Percentiles rank a stretch among this genome's conserved stretches.
Evolutionary conservation across 2,797 vertebrate genomes (phyloP).

Genomic region (Melanotaenia boesemani): DNA sequence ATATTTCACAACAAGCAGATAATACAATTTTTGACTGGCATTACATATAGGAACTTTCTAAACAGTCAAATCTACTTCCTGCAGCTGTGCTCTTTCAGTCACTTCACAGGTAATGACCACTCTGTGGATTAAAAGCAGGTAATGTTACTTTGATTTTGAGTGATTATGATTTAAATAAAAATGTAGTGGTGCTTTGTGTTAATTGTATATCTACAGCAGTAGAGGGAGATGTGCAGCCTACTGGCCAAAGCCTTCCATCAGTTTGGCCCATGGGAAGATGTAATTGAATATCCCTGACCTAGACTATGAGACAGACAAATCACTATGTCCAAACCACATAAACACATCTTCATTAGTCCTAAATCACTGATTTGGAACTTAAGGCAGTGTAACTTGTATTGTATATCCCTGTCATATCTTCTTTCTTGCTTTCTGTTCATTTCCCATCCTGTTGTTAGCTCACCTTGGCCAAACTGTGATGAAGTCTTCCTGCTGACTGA

Average conservation of each 20-base stretch:
- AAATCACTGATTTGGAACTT: too few species aligned
- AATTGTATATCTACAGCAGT: too few species aligned
- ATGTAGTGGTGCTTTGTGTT: neutral
- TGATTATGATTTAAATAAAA: neutral
- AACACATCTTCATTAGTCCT: too few species aligned
- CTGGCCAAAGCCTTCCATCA: too few species aligned
- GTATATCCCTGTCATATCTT: constrained; percentile 8
- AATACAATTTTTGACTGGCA: neutral
- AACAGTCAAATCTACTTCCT: neutral
- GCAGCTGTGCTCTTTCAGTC: neutral
- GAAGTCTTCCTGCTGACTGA: constrained; percentile 35
- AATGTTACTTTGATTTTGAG: too few species aligned
- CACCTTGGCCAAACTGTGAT: constrained; percentile 15
- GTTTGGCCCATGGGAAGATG: too few species aligned
- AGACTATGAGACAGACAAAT: constrained; percentile 8
- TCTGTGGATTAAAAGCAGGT: neutral
- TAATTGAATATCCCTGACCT: too few species aligned
- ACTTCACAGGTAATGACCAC: neutral
- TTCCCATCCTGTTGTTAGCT: constrained; percentile 24
- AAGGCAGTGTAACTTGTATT: too few species aligned
- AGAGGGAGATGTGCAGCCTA: too few species aligned
- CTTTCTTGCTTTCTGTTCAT: neutral
- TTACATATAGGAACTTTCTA: too few species aligned
- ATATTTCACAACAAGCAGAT: too few species aligned
- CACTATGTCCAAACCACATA: neutral